Base-by-base conservation (phyloP, 2,888 invertebrate genomes). In the Hyalella azteca region DNA sequence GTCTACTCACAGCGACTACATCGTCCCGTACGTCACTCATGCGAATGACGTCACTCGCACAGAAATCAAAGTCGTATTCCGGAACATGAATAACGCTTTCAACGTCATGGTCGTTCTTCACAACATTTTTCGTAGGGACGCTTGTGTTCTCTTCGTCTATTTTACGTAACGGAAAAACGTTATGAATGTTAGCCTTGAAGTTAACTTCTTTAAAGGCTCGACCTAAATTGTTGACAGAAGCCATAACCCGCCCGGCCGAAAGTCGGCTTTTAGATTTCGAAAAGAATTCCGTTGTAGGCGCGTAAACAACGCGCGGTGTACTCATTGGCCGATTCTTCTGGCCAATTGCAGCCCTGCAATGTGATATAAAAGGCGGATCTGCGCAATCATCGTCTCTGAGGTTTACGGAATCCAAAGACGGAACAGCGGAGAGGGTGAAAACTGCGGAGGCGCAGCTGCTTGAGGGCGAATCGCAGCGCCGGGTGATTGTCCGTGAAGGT, bases 381-480 rank as follows among this genome's bases (percentile, higher is more conserved):
- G 36, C 5, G 29, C 5, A 5, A 7, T 22, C 3, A 32, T 13
- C 5, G 29, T 59, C 59, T 9, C 36, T 29, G 22, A 66, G 3
- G 66, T 36, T 19, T 5, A 66, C 36, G 26, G 66, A 66, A 9
- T n/a, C 66, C 26, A 36, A 2, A 15, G 66, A 66, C 0, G 66
- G 66, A 5, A 66, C 19, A 29, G 36, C 36, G 3, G 66, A 66
- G 36, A 66, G 36, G 3, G 66, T 66, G 36, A 66, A 66, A 5
- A 66, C 66, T 3, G 66, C 66, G 1, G 66, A 66, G 11, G 36
- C 66, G 66, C 66, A 66, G 66, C 66, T 66, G n/a, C 66, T 66
- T 11, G 66, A 1, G 7, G 29, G 15, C 15, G 36, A 36, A 5
- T 66, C 29, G 19, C n/a, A n/a, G n/a, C n/a, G n/a, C n/a, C n/a